These are phyloP conservation scores for Myopa tessellatipennis DNA, from an alignment of 2,888 invertebrate species.

Conservation along the genomic window DNA sequence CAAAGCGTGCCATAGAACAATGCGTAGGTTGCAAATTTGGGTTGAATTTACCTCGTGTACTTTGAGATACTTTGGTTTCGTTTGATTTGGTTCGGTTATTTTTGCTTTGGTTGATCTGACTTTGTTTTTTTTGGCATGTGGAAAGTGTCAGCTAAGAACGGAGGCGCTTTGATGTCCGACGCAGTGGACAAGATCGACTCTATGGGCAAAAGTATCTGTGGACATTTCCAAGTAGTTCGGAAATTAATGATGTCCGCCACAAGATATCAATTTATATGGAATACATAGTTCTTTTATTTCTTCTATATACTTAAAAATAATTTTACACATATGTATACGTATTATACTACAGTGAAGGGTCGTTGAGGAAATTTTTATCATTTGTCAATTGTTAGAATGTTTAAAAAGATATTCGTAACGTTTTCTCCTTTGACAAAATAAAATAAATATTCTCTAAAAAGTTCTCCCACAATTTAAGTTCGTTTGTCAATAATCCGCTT, in stretches of 20 bases:
- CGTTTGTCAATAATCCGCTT: background rate
- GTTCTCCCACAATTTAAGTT: too few species aligned
- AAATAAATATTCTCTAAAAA: background rate
- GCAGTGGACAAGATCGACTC: background rate
- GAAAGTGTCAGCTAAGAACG: conserved; percentile 41
- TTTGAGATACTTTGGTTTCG: background rate
- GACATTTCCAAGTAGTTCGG: conserved; percentile 23
- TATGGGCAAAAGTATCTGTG: background rate
- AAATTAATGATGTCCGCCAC: conserved; percentile 11
- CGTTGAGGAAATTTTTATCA: too few species aligned
- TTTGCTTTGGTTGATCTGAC: background rate
- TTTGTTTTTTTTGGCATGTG: conserved; percentile 46
- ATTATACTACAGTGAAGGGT: too few species aligned
- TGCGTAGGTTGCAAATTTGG: background rate
- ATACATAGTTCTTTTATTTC: too few species aligned
- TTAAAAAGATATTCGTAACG: too few species aligned
- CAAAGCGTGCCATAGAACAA: conserved; percentile 8
- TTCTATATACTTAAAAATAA: too few species aligned
- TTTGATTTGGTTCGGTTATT: background rate
- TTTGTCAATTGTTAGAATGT: too few species aligned
- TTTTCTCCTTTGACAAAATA: background rate
- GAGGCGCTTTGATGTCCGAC: background rate
- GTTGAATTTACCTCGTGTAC: too few species aligned
- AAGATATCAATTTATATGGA: too few species aligned
- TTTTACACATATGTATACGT: too few species aligned